Evolutionary conservation across 2,888 invertebrate genomes (phyloP).

Genomic region (Coremacera marginata): DNA sequence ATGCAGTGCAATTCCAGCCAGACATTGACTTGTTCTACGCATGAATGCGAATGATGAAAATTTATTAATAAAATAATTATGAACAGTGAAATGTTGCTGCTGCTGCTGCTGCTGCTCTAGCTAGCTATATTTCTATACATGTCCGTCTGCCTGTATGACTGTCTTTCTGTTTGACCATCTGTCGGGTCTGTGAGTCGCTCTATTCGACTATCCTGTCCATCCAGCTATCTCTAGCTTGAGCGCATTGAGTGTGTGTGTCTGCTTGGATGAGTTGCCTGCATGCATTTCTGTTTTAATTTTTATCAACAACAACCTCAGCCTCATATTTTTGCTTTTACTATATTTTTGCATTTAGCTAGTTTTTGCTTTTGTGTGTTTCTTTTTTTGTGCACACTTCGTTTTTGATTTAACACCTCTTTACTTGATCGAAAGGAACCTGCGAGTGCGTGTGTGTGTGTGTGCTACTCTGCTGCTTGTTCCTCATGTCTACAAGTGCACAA

Average conservation of each 20-base stretch:
- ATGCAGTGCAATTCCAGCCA: not conserved
- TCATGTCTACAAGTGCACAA: constrained; percentile 1
- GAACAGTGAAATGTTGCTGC: constrained; percentile 4
- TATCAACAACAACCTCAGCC: constrained; percentile 41
- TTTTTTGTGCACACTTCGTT: constrained; percentile 3
- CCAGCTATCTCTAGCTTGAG: constrained; percentile 5
- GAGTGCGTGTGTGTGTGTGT: not conserved
- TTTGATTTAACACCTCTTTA: constrained; percentile 48
- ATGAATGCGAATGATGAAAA: constrained; percentile 31
- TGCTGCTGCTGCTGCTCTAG: not conserved
- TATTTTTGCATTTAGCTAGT: not conserved
- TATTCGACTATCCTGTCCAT: not conserved
- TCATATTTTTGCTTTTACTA: not conserved
- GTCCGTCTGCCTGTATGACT: not conserved
- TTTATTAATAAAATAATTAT: constrained; percentile 39
- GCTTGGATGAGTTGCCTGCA: constrained; percentile 49
- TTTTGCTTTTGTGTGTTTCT: not conserved
- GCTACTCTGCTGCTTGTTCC: not conserved
- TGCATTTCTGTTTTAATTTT: constrained; percentile 51
- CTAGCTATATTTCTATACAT: not conserved
- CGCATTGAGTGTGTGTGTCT: constrained; percentile 45
- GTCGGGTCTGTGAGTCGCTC: not conserved
- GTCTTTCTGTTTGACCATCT: not conserved
- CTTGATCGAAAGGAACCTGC: constrained; percentile 27
- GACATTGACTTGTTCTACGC: not conserved